These are phyloP conservation scores for Allobates femoralis DNA, from an alignment of 2,797 vertebrate species.

Conservation along the genomic window DNA sequence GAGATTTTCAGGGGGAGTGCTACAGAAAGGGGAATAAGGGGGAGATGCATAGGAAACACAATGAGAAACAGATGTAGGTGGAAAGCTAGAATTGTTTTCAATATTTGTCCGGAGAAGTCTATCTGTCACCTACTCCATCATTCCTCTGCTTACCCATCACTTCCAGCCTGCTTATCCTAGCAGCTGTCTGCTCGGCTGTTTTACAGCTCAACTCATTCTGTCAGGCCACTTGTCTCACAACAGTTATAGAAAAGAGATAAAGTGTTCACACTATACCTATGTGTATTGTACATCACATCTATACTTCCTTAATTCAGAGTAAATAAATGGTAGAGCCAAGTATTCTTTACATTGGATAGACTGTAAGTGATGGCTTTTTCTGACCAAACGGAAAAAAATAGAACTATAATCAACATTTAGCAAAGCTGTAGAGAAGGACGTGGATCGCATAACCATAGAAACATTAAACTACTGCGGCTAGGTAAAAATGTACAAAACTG, in stretches of 20 bases:
- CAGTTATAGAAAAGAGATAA: constrained; percentile 33
- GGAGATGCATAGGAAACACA: constrained; percentile 52
- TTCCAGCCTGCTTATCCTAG: constrained; percentile 50
- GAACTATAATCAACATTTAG: neutral
- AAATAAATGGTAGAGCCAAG: neutral
- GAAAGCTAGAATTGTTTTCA: constrained; percentile 53
- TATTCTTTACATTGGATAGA: neutral
- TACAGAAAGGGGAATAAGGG: constrained; percentile 50
- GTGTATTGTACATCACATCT: constrained; percentile 12
- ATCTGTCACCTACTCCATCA: constrained; percentile 60
- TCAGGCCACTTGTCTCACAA: constrained; percentile 46
- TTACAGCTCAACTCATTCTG: constrained; percentile 38
- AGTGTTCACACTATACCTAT: constrained; percentile 32
- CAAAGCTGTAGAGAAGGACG: no score
- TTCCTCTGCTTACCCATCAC: constrained; percentile 48
- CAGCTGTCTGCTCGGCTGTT: constrained; percentile 56
- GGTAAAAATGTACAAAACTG: no score
- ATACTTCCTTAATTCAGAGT: neutral
- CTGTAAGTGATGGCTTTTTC: neutral
- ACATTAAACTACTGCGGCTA: no score
- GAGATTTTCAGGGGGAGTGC: constrained; percentile 51
- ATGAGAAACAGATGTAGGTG: constrained; percentile 58
- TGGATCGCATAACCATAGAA: no score
- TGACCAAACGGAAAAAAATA: neutral
- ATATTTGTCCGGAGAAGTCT: constrained; percentile 56